These are phyloP conservation scores for Philereme vetulata DNA, from an alignment of 2,888 invertebrate genomes.

Conservation along the genomic window DNA sequence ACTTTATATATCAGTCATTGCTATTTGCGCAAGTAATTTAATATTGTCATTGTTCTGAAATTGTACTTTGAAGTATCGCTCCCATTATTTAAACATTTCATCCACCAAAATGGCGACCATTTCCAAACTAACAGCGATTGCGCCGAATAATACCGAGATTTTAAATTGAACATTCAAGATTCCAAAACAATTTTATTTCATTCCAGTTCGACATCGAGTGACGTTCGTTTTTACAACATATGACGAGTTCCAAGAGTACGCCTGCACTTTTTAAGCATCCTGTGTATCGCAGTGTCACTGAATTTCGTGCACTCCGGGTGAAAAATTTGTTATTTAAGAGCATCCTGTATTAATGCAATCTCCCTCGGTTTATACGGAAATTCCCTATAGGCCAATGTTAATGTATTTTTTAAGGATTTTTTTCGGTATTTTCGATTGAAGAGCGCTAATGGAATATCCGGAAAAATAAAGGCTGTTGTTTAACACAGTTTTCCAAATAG, in stretches of 20 bases:
- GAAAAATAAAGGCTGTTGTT: constrained; percentile 25
- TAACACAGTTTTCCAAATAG: constrained; percentile 28
- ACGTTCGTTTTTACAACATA: constrained; percentile 11
- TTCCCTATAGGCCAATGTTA: constrained; percentile 30
- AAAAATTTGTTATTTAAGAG: constrained; percentile 35
- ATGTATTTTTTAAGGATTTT: constrained; percentile 33
- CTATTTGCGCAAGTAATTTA: too few species aligned
- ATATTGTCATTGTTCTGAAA: too few species aligned
- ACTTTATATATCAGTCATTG: too few species aligned
- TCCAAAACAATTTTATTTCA: too few species aligned
- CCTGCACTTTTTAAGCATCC: constrained; percentile 18
- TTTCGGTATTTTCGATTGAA: constrained; percentile 20
- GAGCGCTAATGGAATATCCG: constrained; percentile 34
- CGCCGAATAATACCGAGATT: too few species aligned
- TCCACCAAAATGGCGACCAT: too few species aligned
- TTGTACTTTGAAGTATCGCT: too few species aligned
- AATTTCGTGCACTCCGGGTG: constrained; percentile 32
- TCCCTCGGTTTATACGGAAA: constrained; percentile 19
- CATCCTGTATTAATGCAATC: constrained; percentile 22
- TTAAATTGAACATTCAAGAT: too few species aligned
- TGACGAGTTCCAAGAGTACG: constrained; percentile 28
- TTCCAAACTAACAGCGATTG: too few species aligned
- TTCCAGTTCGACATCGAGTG: constrained; percentile 5
- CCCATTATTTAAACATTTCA: too few species aligned
- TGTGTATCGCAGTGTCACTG: constrained; percentile 14